Percentiles rank a stretch among this genome's conserved stretches.
Conservation (phyloP, 2,113 vertebrate genomes). For the Hippolais icterina region DNA sequence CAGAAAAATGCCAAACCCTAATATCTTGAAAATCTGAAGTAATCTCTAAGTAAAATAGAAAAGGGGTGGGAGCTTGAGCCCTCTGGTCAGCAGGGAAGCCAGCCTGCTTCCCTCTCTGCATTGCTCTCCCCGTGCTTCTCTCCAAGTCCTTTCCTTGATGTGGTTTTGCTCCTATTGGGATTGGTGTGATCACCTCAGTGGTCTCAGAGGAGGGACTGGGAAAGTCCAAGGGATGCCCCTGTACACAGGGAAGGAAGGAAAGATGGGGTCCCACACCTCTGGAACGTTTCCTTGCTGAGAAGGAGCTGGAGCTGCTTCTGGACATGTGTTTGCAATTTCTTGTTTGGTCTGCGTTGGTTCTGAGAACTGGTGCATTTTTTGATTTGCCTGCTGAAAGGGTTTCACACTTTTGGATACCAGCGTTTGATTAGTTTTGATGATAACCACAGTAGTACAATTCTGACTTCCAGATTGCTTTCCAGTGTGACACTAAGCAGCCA, state of each 20-base stretch:
- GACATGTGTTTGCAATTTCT: slow-evolving; percentile 61
- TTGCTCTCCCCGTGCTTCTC: rapidly evolving
- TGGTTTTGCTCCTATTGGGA: neutral
- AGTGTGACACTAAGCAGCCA: slow-evolving; percentile 42
- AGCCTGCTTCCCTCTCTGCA: neutral
- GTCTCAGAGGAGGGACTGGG: neutral
- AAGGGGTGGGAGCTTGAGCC: rapidly evolving
- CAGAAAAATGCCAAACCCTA: neutral
- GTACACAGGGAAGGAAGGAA: neutral
- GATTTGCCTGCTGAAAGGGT: slow-evolving; percentile 53
- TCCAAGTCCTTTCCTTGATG: neutral
- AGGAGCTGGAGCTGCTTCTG: neutral
- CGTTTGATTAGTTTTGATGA: slow-evolving; percentile 60
- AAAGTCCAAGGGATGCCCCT: neutral
- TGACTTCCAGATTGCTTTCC: slow-evolving; percentile 52
- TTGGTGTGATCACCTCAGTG: neutral
- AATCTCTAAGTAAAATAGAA: neutral
- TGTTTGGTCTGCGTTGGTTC: slow-evolving; percentile 18
- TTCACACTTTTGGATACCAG: slow-evolving; percentile 24
- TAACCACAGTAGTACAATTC: slow-evolving; percentile 55
- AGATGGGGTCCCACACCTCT: neutral
- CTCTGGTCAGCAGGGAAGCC: neutral
- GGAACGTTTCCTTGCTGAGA: neutral
- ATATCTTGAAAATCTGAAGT: neutral
- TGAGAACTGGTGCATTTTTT: slow-evolving; percentile 8